Evolutionary conservation across 30 jellyfish, hydroid and myxozoan genomes (phyloP), one percentile per base, ranked within the genome.

Genomic region (Hydra vulgaris): DNA sequence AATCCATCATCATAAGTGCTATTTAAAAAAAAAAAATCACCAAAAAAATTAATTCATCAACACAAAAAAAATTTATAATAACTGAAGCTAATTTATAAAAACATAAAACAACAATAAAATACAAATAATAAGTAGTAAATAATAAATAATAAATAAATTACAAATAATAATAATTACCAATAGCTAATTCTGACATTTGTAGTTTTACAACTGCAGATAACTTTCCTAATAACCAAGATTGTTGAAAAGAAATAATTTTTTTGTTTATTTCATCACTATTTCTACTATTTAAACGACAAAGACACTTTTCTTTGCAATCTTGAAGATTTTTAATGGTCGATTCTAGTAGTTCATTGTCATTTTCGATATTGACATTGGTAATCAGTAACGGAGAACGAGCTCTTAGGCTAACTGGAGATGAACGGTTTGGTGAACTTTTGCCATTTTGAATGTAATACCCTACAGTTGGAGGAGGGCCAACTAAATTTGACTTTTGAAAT

Each of bases 261-360:
- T 78, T 78, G 66, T 81, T 23, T 40, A 78, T 78, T 53, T 78
- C 85, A 4, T 78, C 85, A 25, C 56, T 53, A 15, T 53, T 25
- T 78, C 69, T 78, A 61, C 26, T 78, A 27, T 76, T 27, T 27
- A 78, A 21, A 15, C 21, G 78, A 78, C 85, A 78, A 15, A 61
- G 69, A 40, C 85, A 78, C 23, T 56, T 54, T 20, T 56, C 79
- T 52, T 54, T 54, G 54, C 53, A 78, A 26, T 78, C 79, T 24
- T 78, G 66, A 15, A 78, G 54, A 21, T 40, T 53, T 54, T 78
- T 78, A 16, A 78, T 20, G 4, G 85, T 53, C 0, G 66, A 18
- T 20, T 56, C 26, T 53, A 78, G n/a, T 21, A 61, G 26, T 53
- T 78, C 70, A 1, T 61, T 78, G 54, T 78, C 85, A 53, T 75